phyloP scores from a whole-genome alignment of 1,140 invertebrate genomes.

The Teleogryllus occipitalis region DNA sequence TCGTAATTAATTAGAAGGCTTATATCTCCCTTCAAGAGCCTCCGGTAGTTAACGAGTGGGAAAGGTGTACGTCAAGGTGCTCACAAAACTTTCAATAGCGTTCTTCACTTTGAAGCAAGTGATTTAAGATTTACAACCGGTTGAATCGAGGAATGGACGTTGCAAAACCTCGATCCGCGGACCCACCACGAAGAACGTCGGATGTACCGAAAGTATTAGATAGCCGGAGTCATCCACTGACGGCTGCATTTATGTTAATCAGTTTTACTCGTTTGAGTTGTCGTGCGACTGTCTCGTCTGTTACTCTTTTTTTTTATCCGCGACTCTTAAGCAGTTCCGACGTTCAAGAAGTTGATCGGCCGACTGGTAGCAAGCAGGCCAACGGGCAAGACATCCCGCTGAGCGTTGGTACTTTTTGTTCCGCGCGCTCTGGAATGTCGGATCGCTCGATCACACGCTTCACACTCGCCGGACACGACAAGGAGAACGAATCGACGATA shows the following conservation, averaged over 20 bases:
- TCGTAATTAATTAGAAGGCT: not conserved
- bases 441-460: not conserved
- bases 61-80: not conserved
- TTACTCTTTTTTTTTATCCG: too few relatives aligned
- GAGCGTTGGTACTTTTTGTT: not conserved
- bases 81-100: not conserved
- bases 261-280: too few relatives aligned
- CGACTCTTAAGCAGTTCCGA: too few relatives aligned
- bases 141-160: not conserved
- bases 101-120: not conserved
- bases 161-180: too few relatives aligned
- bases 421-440: not conserved
- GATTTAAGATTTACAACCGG: not conserved
- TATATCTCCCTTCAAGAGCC: not conserved
- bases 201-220: too few relatives aligned
- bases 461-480: not conserved
- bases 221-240: too few relatives aligned
- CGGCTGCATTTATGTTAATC: too few relatives aligned
- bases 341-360: not conserved
- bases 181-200: too few relatives aligned
- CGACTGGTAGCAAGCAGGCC: not conserved
- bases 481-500: not conserved
- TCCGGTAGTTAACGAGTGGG: not conserved
- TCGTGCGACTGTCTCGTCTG: too few relatives aligned
- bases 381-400: not conserved